A percentile compares a stretch with the other conserved stretches of the same genome.
phyloP scores from a whole-genome alignment of 2,888 invertebrate species.

The Cataglyphis cursor region DNA sequence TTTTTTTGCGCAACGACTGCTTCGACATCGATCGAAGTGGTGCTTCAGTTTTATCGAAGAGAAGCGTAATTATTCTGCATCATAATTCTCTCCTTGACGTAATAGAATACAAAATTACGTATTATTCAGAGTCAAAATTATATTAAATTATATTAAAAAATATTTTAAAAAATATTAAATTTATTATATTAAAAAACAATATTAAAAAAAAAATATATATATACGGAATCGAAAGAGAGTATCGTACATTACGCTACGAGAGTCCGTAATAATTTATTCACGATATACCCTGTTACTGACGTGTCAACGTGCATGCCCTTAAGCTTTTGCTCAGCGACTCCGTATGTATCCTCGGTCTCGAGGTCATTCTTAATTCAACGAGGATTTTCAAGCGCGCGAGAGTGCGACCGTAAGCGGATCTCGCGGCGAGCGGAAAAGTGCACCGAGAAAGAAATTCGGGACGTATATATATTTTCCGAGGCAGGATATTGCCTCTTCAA shows the following conservation, averaged over 20 bases:
- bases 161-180: no score
- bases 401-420: slow-evolving; percentile 34
- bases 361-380: slow-evolving; percentile 36
- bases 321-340: neutral
- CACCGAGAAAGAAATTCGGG: slow-evolving; percentile 25
- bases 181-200: no score
- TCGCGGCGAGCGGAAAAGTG: slow-evolving; percentile 17
- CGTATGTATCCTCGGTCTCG: neutral
- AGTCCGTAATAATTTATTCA: slow-evolving; percentile 14
- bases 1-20: neutral
- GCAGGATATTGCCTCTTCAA: slow-evolving; percentile 47
- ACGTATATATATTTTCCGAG: neutral
- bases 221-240: neutral
- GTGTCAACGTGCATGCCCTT: neutral
- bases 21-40: no score
- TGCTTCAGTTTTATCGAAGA: neutral
- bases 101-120: neutral
- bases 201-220: neutral
- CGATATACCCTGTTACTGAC: neutral
- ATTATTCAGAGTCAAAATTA: neutral
- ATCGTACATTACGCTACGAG: neutral
- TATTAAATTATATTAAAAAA: no score
- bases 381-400: slow-evolving; percentile 39
- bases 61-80: neutral
- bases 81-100: neutral